Percentiles rank a stretch among this genome's conserved stretches.
Evolutionary conservation across 2,888 invertebrate genomes (phyloP).

Genomic region (Gortyna flavago): DNA sequence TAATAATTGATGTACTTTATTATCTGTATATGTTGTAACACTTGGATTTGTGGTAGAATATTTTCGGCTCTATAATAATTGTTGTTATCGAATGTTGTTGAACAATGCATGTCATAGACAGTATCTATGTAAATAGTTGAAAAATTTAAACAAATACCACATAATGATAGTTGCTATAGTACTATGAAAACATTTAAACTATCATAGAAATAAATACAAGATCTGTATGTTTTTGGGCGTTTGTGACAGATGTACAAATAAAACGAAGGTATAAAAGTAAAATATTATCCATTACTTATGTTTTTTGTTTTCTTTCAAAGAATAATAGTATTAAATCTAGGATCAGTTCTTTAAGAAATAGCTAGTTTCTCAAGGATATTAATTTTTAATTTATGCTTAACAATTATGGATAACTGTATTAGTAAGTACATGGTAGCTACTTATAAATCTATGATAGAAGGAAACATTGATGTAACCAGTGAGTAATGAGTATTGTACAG

Average conservation of each 20-base stretch:
- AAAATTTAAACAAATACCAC: conserved; percentile 51
- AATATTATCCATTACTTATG: conserved; percentile 46
- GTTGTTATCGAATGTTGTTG: conserved; percentile 82
- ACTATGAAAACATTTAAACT: conserved; percentile 44
- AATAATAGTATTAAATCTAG: conserved; percentile 15
- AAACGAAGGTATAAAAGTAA: conserved; percentile 70
- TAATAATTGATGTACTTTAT: conserved; percentile 73
- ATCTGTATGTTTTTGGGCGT: conserved; percentile 80
- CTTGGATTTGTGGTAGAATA: conserved; percentile 73
- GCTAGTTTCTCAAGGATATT: conserved; percentile 26
- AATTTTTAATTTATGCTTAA: conserved; percentile 20
- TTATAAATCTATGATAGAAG: conserved; percentile 33
- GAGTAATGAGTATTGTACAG: conserved; percentile 45
- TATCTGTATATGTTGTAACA: conserved; percentile 87
- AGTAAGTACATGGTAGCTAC: conserved; percentile 39
- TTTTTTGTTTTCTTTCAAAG: conserved; percentile 38
- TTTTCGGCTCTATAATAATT: conserved; percentile 79
- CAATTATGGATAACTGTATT: conserved; percentile 18
- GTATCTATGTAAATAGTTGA: conserved; percentile 83
- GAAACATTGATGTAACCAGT: conserved; percentile 34
- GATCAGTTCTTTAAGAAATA: conserved; percentile 19
- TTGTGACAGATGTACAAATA: conserved; percentile 83
- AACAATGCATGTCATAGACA: conserved; percentile 83
- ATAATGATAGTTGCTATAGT: conserved; percentile 61
- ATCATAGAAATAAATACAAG: conserved; percentile 65